Base-by-base conservation (phyloP, 2,888 invertebrate species). In the Anthophora plumipes region DNA sequence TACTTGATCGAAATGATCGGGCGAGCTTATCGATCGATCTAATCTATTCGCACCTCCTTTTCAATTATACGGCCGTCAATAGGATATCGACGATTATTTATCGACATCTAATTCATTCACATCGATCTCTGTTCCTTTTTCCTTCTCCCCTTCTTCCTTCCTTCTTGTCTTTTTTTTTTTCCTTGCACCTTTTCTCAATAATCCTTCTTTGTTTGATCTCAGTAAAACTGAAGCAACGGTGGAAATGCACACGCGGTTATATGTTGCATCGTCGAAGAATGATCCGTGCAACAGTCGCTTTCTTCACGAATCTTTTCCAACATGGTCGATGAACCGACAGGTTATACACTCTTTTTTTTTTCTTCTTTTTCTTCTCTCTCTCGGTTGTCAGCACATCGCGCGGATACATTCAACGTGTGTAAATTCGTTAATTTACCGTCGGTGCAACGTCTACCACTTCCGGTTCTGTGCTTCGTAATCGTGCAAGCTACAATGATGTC, bases 21-120 rank as follows among this genome's bases (percentile, higher is more conserved):
- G 67, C 50, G 71, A 69, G 54, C 25, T 3, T 37, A 75, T 52
- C 63, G 39, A 69, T 74, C 68, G 69, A 76, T 76, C 54, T 67
- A 57, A 14, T 78, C 20, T 31, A 14, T 61, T 55, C 64, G 41
- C 72, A 77, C 63, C 63, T 43, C 81, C 80, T 83, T 85, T 72
- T 85, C 83, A 81, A 63, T 72, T 66, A 43, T 73, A 85, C 80
- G 80, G 54, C 85, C 82, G 71, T 80, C 76, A 81, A 85, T 77
- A 70, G 46, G 57, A 48, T 46, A 43, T 71, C 52, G 81, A 59
- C 61, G 2, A 25, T 68, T 55, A 70, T 68, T 63, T 67, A 64
- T 76, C 69, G 70, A 57, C 63, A 57, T 37, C 55, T n/a, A n/a
- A n/a, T 31, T 31, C 31, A 31, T 31, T 31, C 31, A 4, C 4